Conservation (phyloP, 2,797 vertebrate genomes). For the Sebastes diploproa region DNA sequence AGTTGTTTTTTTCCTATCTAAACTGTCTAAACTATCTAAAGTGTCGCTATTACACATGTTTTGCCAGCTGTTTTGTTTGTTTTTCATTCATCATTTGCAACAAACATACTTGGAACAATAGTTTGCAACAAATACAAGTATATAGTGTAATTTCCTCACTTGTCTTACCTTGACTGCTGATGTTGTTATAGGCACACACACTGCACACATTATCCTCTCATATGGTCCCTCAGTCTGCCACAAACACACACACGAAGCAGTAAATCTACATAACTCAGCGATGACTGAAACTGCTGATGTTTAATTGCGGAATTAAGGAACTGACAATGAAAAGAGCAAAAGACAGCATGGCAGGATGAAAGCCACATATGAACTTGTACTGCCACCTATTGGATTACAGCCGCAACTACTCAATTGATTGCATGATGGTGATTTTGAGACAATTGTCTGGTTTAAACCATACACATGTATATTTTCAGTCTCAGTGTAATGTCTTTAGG, state of each 20-base stretch:
- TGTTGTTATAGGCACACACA: neutral
- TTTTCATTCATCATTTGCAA: neutral
- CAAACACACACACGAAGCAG: neutral
- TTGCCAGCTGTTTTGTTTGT: neutral
- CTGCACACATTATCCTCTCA: too few relatives aligned
- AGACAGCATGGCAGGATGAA: neutral
- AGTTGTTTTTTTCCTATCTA: neutral
- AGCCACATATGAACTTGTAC: conserved; percentile 36
- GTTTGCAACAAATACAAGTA: neutral
- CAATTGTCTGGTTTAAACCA: neutral
- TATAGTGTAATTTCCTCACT: neutral
- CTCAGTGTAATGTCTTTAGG: neutral
- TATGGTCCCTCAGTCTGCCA: neutral
- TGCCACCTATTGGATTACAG: conserved; percentile 73
- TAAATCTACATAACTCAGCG: neutral
- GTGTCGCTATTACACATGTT: neutral
- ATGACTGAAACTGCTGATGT: neutral
- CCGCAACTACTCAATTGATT: conserved; percentile 8
- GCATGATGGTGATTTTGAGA: neutral
- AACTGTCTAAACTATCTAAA: neutral
- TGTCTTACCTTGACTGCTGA: neutral
- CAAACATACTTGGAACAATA: neutral
- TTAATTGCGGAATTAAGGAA: neutral
- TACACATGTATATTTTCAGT: neutral
- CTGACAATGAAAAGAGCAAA: conserved; percentile 9